Evolutionary conservation across 1,140 invertebrate species (phyloP), one percentile per base, ranked within the genome.

Genomic region (Saccostrea cuccullata): DNA sequence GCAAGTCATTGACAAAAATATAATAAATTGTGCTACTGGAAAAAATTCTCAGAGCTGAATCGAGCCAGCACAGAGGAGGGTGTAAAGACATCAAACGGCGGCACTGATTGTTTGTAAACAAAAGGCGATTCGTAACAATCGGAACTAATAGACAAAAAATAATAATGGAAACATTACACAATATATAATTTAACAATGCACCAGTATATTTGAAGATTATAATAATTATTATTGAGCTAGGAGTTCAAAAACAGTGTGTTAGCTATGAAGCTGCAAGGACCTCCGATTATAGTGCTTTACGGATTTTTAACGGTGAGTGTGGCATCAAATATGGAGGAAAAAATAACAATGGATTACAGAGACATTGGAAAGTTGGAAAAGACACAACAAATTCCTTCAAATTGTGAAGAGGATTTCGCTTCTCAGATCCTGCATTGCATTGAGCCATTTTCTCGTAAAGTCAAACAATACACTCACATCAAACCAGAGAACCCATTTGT

Each of bases 391-490:
- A 77, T 77, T 77, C 70, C 13, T 77, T 77, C 70, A 23, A 77
- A 77, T 26, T 84, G 82, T 84, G 55, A 56, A 56, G 82, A 84
- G 40, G 55, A 17, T 84, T 84, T 84, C 23, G 9, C 82, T n/a
- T 55, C 82, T n/a, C 82, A 55, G 20, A 84, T 84, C 20, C 23
- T 23, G 2, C 82, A 86, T n/a, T 90, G 89, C 60, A 56, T 90
- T 64, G 73, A 88, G 20, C 84, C 86, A 20, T 90, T 90, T 73
- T 87, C 84, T n/a, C 56, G 60, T 36, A 84, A 90, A 73, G 56
- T 88, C 23, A 40, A 90, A 55, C 36, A 47, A 13, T 90, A 90
- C 56, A 88, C 82, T 23, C n/a, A 17, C 17, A 86, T 58, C 4
- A 56, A 86, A 84, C 84, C 87, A 9, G 55, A 84, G 26, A 82